Evolutionary conservation across 2,888 invertebrate genomes (phyloP), one percentile per base, ranked within the genome.

Genomic region (Rutpela maculata): DNA sequence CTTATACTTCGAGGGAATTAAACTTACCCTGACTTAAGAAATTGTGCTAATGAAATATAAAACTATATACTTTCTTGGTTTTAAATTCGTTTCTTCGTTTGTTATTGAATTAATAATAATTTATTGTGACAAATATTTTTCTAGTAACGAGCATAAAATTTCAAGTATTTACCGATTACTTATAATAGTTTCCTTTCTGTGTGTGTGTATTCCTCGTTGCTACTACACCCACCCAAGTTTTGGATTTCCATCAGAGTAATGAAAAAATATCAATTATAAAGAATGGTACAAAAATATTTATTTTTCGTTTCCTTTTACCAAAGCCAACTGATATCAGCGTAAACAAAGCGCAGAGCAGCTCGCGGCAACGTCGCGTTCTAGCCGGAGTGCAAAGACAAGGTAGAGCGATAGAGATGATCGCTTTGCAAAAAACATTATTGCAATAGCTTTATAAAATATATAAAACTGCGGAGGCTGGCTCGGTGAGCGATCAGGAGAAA

Each of bases 381-480:
- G 50, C 50, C 11, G 50, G 43, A 18, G 43, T 5, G 35, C 67
- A 10, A 43, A 75, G 75, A 70, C 75, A 65, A 75, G 75, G 70
- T 59, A 70, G 70, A 63, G 26, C 75, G 38, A 75, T 68, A 72
- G 65, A 60, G 60, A 76, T 59, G 65, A 72, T 72, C 62, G 71
- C 55, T 31, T 67, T 50, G 55, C 73, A 69, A 69, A 70, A 77
- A 77, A 77, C 73, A 55, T 74, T 68, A 73, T 73, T 69, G 74
- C 77, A 69, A 67, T 60, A 60, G 63, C 15, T 1, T 26, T 73
- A 59, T 77, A 82, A 83, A 75, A 81, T 79, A 83, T 81, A 84
- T 83, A 85, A 84, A 84, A 84, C 82, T 83, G 82, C 83, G 86
- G 83, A 84, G 85, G 83, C 85, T 85, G 86, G 84, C 85, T 84